Conservation (phyloP, 2,113 vertebrate species). For the Sterrhoptilus dennistouni region DNA sequence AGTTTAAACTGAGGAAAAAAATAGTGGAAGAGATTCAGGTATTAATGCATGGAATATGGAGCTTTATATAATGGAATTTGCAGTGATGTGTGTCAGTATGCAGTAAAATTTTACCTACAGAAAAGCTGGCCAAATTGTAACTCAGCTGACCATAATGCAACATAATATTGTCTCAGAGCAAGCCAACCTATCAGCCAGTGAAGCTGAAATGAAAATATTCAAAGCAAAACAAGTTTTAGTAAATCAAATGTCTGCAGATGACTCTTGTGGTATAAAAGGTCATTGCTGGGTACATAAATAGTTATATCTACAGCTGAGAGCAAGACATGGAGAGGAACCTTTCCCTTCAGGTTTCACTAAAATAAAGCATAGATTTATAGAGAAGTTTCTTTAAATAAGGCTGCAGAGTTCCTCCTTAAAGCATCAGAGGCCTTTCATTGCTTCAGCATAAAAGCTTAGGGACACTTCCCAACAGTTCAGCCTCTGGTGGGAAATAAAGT, state of each 20-base stretch:
- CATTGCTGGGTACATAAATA: not conserved
- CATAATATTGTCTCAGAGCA: constrained; percentile 17
- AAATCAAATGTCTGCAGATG: not conserved
- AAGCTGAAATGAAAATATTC: not conserved
- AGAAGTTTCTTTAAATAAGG: not conserved
- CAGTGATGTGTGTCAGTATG: not conserved
- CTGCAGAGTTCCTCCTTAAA: not conserved
- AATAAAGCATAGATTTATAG: not conserved
- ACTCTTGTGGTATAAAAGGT: not conserved
- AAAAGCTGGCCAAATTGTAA: constrained; percentile 4
- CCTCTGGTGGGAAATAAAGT: not conserved
- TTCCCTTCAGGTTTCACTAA: not conserved
- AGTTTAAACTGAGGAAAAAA: not conserved
- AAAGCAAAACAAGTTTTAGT: not conserved
- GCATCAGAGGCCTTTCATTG: not conserved
- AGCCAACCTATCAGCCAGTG: not conserved
- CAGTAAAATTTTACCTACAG: not conserved
- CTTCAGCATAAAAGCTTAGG: not conserved
- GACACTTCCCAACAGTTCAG: not conserved
- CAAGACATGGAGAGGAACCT: not conserved
- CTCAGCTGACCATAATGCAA: not conserved
- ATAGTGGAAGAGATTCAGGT: not conserved
- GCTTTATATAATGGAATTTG: not conserved
- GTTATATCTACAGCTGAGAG: not conserved
- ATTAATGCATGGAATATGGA: not conserved